Base-by-base conservation (phyloP, 2,113 vertebrate genomes). In the Cepphus grylle region DNA sequence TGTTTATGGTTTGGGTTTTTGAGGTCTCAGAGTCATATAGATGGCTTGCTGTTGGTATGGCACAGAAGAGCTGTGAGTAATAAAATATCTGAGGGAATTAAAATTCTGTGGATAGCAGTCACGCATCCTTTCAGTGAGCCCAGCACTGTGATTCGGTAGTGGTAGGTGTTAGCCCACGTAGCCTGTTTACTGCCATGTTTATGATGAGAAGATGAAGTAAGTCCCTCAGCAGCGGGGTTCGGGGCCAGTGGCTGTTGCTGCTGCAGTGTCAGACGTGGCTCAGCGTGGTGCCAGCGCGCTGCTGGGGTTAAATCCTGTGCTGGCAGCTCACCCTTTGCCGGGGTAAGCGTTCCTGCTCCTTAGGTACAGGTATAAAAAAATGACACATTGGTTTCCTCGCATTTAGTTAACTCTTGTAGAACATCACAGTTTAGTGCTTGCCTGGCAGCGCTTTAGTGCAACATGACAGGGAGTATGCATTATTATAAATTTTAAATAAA, bases 121-220 rank as follows among this genome's bases (percentile, higher is more conserved):
- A 8, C 12, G 43, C 36, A 6, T 23, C n/a, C 13, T 40, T 13
- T 11, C 67, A 30, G 67, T 7, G n/a, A 18, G 36, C 36, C 15
- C 45, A 50, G 0, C 0, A 0, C 9, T n/a, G 29, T 5, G 14
- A 9, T 17, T 22, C 29, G 53, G 18, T 13, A 4, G 5, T 4
- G 63, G 12, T 22, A 49, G 47, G 47, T 49, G 47, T 49, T 49
- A 49, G 47, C 47, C 47, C 47, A 49, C 21, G 22, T 49, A 49
- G 21, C 47, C 47, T 49, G 12, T 49, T 49, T 49, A 22, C 47
- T 49, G 47, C 47, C 47, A 10, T 6, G 47, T 49, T 49, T 49
- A 22, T 49, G 47, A 49, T 49, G 47, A 49, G 47, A 49, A 22
- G 47, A 49, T 49, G 47, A 49, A 22, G 47, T 49, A 3, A 12